Conservation (phyloP, 2,113 vertebrate species). For the Chionomys nivalis region DNA sequence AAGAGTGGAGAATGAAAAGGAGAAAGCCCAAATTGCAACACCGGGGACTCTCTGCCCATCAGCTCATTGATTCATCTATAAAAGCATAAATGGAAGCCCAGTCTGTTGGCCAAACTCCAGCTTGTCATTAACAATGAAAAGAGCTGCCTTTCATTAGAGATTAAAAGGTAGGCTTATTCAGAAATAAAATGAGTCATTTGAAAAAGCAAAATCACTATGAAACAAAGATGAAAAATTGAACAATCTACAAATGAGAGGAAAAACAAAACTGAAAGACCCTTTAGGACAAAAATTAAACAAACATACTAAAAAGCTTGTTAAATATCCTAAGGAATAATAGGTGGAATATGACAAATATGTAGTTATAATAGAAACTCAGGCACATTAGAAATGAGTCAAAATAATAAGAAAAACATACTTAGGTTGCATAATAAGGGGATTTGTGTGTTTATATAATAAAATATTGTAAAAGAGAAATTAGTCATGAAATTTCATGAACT, state of each 20-base stretch:
- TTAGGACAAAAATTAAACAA: not conserved
- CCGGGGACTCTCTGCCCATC: not conserved
- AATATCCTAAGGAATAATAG: not conserved
- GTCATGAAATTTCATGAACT: not conserved
- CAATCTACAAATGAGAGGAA: not conserved
- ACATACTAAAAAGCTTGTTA: not conserved
- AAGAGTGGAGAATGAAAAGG: not conserved
- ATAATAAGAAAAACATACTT: not conserved
- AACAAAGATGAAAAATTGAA: not conserved
- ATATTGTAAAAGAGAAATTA: not conserved
- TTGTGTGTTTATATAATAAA: not conserved
- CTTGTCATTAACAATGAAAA: conserved; percentile 3
- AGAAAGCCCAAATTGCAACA: not conserved
- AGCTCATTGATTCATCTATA: not conserved
- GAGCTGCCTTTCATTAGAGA: conserved; percentile 19
- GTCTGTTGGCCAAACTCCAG: not conserved
- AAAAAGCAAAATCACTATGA: conserved; percentile 25
- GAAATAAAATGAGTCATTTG: conserved; percentile 11
- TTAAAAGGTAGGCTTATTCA: not conserved
- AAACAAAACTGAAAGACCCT: not conserved
- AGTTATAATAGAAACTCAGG: not conserved
- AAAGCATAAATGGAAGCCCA: not conserved
- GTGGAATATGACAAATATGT: not conserved
- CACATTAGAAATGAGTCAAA: not conserved
- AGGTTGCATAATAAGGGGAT: not conserved